Conservation (phyloP, 2,888 invertebrate genomes). For the Drosophila phalerata region DNA sequence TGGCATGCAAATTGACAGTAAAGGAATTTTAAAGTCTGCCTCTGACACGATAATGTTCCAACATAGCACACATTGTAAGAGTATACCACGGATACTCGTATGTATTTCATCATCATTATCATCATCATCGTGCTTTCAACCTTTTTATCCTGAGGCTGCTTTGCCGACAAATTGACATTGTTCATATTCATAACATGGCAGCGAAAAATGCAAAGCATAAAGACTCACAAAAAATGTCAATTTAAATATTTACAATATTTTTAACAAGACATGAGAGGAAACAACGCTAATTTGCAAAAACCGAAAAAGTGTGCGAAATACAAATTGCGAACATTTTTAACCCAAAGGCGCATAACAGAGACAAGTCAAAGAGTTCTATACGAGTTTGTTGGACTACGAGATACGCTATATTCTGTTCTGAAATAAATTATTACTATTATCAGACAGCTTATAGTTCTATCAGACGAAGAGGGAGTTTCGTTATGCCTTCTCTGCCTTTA, state of each 20-base stretch:
- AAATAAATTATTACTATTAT: neutral
- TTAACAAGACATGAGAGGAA: slow-evolving; percentile 63
- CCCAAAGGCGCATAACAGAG: slow-evolving; percentile 24
- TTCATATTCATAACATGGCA: slow-evolving; percentile 64
- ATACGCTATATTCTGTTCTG: neutral
- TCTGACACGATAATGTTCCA: slow-evolving; percentile 31
- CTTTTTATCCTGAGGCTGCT: slow-evolving; percentile 54
- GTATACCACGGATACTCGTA: slow-evolving; percentile 3
- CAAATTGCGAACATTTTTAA: slow-evolving; percentile 70
- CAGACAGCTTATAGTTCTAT: too few relatives aligned
- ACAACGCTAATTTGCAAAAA: slow-evolving; percentile 58
- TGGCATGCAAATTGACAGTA: slow-evolving; percentile 50
- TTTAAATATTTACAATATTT: slow-evolving; percentile 83
- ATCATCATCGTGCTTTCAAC: slow-evolving; percentile 16
- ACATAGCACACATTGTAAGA: slow-evolving; percentile 14
- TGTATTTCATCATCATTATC: slow-evolving; percentile 21
- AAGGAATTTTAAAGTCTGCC: slow-evolving; percentile 62
- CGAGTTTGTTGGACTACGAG: neutral
- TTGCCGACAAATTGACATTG: slow-evolving; percentile 70
- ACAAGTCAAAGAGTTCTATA: slow-evolving; percentile 11
- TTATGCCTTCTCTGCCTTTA: neutral
- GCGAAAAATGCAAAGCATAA: slow-evolving; percentile 34
- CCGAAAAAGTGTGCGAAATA: slow-evolving; percentile 70
- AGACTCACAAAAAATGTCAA: slow-evolving; percentile 75
- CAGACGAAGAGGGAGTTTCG: too few relatives aligned